Base-by-base conservation (phyloP, 2,113 vertebrate species). In the Salminus brasiliensis region DNA sequence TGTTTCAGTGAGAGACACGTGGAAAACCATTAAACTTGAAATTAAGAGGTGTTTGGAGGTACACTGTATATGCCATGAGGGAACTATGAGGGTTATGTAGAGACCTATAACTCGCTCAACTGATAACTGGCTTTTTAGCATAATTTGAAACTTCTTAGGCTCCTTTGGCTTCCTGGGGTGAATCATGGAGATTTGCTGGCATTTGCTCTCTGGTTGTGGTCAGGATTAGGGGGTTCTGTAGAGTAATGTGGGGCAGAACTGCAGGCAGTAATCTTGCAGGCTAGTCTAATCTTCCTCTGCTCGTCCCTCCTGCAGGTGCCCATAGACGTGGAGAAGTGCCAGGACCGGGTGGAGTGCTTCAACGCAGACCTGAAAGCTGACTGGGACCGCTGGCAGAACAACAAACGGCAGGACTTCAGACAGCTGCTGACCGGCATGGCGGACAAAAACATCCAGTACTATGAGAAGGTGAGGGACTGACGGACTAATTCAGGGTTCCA, bases 311-410 rank as follows among this genome's bases (percentile, higher is more conserved):
- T 70, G 1, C 86, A 99, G 98, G 93, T 97, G 65, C 97, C 97
- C 0, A 86, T 91, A 4, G 96, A 98, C 1, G 96, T 99, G 34
- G 97, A 99, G 90, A 97, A 95, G 34, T 98, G 96, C 87, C 97
- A 99, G 88, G 98, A 99, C 78, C 93, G 95, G 29, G 90, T 96
- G 87, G 97, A 99, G 78, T 99, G 98, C 86, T 99, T 98, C 86
- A 98, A 99, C 9, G 98, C 98, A 0, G 97, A 99, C 82, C 92
- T 99, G 87, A 99, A 99, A 86, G 97, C 98, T 0, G 97, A 99
- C 91, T 97, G 97, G 98, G 97, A 99, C 82, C 94, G 98, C 86
- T 99, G 98, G 98, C 96, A 98, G 88, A 95, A 92, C 91, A 97
- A 94, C 89, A 99, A 98, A 91, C 93, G 96, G 34, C 97, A 98